phyloP scores from a whole-genome alignment of 2,888 invertebrate species.

The Drosophila fungiperda region DNA sequence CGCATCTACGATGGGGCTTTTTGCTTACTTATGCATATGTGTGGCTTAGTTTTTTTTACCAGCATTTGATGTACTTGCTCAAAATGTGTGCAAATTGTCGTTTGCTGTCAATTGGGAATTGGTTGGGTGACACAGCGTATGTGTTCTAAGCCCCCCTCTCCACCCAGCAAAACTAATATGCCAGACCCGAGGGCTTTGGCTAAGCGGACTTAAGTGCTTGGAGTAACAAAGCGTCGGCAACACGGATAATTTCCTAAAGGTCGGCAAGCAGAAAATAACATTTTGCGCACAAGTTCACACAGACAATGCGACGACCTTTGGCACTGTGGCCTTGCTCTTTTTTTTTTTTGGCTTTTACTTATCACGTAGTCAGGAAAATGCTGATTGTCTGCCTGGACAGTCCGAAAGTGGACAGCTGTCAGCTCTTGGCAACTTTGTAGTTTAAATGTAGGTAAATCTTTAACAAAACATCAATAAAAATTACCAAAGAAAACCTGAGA shows the following conservation, averaged over 20 bases:
- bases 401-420: conserved; percentile 49
- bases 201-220: conserved; percentile 29
- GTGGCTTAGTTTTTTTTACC: conserved; percentile 56
- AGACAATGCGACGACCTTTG: conserved; percentile 64
- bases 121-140: not conserved
- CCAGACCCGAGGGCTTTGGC: conserved; percentile 19
- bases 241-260: conserved; percentile 77
- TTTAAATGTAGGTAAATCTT: conserved; percentile 58
- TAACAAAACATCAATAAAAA: conserved; percentile 35
- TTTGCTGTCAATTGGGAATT: conserved; percentile 52
- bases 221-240: conserved; percentile 40
- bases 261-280: conserved; percentile 76
- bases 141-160: not conserved
- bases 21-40: conserved; percentile 72
- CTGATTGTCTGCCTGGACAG: conserved; percentile 23
- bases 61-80: conserved; percentile 57
- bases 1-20: conserved; percentile 22
- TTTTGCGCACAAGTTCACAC: conserved; percentile 72
- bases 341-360: conserved; percentile 44
- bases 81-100: conserved; percentile 64
- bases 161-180: conserved; percentile 4
- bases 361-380: conserved; percentile 54
- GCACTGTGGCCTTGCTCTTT: conserved; percentile 1
- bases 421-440: conserved; percentile 55
- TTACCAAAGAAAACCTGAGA: conserved; percentile 32